Conservation (phyloP, 2,888 invertebrate species). For the Sthenelais limicola region DNA sequence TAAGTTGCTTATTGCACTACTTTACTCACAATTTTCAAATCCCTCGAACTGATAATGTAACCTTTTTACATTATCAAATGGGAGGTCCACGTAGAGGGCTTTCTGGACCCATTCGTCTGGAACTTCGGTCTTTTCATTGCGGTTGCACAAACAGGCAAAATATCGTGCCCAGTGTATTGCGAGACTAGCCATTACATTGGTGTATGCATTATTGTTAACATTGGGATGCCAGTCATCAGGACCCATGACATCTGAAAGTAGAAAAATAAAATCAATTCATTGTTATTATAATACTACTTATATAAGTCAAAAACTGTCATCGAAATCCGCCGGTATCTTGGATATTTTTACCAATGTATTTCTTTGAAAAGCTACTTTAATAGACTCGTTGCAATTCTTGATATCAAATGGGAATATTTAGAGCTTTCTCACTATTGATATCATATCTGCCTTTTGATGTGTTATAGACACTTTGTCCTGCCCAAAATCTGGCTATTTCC, state of each 20-base stretch:
- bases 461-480: conserved; percentile 56
- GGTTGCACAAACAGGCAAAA: conserved; percentile 35
- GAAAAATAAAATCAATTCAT: background rate
- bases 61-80: conserved; percentile 52
- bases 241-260: conserved; percentile 51
- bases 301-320: too few species aligned
- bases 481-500: conserved; percentile 66
- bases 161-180: conserved; percentile 54
- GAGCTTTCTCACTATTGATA: conserved; percentile 58
- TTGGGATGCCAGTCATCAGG: conserved; percentile 54
- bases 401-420: background rate
- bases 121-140: conserved; percentile 40
- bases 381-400: background rate
- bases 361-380: background rate
- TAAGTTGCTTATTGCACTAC: too few species aligned
- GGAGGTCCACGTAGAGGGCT: conserved; percentile 53
- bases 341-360: background rate
- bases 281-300: too few species aligned
- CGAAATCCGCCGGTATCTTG: background rate
- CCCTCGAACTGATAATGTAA: conserved; percentile 52
- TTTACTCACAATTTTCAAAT: conserved; percentile 48
- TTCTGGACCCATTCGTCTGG: conserved; percentile 53
- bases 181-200: conserved; percentile 51
- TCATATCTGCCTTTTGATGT: conserved; percentile 56
- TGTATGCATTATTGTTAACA: conserved; percentile 54